Conservation (phyloP, 2,797 vertebrate species). For the Champsocephalus esox region DNA sequence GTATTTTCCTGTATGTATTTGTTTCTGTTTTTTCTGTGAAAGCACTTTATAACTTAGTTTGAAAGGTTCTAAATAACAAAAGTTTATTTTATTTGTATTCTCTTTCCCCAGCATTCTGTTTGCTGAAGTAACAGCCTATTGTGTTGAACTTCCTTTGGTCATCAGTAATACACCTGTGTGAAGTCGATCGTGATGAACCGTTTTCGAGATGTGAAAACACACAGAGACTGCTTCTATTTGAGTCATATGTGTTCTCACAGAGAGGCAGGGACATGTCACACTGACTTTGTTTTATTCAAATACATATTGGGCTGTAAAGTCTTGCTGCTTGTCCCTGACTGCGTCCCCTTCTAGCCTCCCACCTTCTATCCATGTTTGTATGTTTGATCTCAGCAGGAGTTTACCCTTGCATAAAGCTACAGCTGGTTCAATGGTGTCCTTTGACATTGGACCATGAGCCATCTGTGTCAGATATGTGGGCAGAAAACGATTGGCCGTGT, state of each 20-base stretch:
- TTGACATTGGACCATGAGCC: slow-evolving; percentile 33
- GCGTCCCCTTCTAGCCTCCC: slow-evolving; percentile 10
- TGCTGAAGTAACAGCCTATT: too few relatives aligned
- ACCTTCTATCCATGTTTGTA: slow-evolving; percentile 5
- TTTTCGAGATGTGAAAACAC: too few relatives aligned
- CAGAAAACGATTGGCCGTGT: slow-evolving; percentile 24
- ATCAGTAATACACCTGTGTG: too few relatives aligned
- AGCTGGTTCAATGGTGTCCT: slow-evolving; percentile 30
- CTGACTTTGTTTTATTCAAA: slow-evolving; percentile 19
- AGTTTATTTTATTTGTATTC: too few relatives aligned
- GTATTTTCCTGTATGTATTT: too few relatives aligned
- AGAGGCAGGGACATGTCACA: neutral
- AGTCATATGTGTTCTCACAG: neutral
- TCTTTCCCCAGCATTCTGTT: too few relatives aligned
- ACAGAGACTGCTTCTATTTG: too few relatives aligned
- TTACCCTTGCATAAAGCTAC: slow-evolving; percentile 19
- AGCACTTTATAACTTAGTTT: too few relatives aligned
- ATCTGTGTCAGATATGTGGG: slow-evolving; percentile 42
- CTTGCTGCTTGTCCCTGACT: slow-evolving; percentile 2
- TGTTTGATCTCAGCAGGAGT: slow-evolving; percentile 38
- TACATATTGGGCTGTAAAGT: neutral
- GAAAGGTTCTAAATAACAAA: too few relatives aligned
- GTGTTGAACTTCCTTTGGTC: too few relatives aligned
- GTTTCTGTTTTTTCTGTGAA: too few relatives aligned
- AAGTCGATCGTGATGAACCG: too few relatives aligned